Evolutionary conservation across 2,888 invertebrate genomes (phyloP), one percentile per base, ranked within the genome.

Genomic region (Tachina lurida): DNA sequence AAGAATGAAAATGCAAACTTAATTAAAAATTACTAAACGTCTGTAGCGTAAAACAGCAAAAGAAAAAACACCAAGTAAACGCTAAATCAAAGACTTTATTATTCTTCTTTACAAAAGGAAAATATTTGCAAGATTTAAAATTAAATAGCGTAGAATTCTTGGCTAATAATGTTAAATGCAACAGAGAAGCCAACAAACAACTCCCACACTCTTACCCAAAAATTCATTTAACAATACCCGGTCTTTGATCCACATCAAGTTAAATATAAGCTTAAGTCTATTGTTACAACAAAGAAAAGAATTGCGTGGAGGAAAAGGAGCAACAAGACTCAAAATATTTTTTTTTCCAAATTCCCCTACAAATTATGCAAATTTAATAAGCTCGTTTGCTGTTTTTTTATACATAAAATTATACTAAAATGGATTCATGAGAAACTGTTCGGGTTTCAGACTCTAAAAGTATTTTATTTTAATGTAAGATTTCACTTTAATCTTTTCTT

Each of bases 21-120:
- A 89, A 89, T 89, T 89, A 88, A 88, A 88, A 88, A 87, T 84
- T 87, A 75, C 89, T 88, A 88, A 89, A 86, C 88, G 87, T 88
- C 88, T 87, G 87, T 31, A 31, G 79, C 80, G 78, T 75, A 68
- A 77, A 79, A 68, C 62, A 84, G 75, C 41, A 67, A 54, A 39
- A 13, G 62, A 10, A 19, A 17, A 45, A 22, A 41, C 12, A 47
- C 19, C 3, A n/a, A 80, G 41, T 17, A 63, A 62, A 63, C 41
- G 54, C 49, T 2, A 74, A 49, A 10, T 10, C 13, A 58, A 52
- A 7, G 2, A 70, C 43, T 8, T 63, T 31, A 22, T 9, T 45
- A 45, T 17, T 15, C 9, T 68, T 62, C n/a, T 22, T 31, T 10
- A 17, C 52, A 17, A 17, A n/a, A 65, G 54, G 41, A 70, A 78